A percentile compares a stretch with the other conserved stretches of the same genome.
These are phyloP conservation scores for Gymnarchus niloticus DNA, from an alignment of 2,113 vertebrate genomes.

Conservation along the genomic window DNA sequence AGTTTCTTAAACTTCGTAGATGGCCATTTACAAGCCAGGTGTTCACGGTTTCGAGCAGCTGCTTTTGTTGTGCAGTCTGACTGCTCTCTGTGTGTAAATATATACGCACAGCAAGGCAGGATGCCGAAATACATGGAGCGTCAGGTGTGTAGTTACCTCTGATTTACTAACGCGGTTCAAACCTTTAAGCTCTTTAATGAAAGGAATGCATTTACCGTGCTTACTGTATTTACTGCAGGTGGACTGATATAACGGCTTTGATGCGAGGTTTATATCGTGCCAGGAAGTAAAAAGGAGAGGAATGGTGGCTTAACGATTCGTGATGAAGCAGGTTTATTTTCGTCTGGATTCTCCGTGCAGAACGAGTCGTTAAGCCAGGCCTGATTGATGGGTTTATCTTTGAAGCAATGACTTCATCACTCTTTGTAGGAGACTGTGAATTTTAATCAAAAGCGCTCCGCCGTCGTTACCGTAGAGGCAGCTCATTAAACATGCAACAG, in stretches of 20 bases:
- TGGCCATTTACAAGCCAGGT: too few species aligned
- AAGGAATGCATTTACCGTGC: not conserved
- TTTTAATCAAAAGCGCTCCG: not conserved
- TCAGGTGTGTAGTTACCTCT: not conserved
- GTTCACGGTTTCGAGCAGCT: too few species aligned
- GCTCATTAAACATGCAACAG: slow-evolving; percentile 12
- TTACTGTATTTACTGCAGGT: not conserved
- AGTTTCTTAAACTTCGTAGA: not conserved
- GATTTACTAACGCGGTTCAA: not conserved
- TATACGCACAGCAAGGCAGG: not conserved
- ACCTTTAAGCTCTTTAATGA: not conserved
- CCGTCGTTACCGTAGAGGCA: not conserved
- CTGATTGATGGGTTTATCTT: slow-evolving; percentile 13
- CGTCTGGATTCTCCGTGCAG: not conserved
- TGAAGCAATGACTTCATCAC: not conserved
- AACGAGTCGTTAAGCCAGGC: not conserved
- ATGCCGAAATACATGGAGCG: not conserved
- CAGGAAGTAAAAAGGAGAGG: not conserved
- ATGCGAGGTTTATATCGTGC: not conserved
- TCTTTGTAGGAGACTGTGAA: not conserved
- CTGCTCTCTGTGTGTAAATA: not conserved
- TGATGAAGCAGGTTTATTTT: not conserved
- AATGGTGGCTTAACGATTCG: too few species aligned
- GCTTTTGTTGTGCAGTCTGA: not conserved
- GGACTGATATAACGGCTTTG: not conserved